Evolutionary conservation across 2,797 vertebrate species (phyloP).

Genomic region (Falco biarmicus): DNA sequence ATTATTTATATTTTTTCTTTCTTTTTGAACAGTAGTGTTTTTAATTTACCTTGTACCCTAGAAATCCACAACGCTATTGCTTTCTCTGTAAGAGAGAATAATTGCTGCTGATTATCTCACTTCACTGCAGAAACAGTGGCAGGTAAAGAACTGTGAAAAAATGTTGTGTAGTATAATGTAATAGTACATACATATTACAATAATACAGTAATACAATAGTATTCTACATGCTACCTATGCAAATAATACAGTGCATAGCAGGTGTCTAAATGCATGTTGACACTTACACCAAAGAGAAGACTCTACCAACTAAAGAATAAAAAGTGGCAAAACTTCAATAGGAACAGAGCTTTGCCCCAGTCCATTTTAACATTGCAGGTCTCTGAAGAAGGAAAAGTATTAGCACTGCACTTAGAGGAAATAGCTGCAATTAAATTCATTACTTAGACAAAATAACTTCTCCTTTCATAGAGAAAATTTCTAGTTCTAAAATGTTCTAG

Average conservation of each 20-base stretch:
- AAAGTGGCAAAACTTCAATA: background rate
- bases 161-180: background rate
- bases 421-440: constrained; percentile 30
- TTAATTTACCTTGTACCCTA: background rate
- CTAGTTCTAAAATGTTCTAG: background rate
- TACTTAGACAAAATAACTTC: background rate
- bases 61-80: background rate
- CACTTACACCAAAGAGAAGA: background rate
- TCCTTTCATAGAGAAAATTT: background rate
- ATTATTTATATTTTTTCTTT: background rate
- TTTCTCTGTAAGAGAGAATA: background rate
- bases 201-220: background rate
- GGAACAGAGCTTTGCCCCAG: background rate
- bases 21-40: background rate
- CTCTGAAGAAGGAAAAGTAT: background rate
- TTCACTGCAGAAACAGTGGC: background rate
- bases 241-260: background rate
- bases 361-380: background rate
- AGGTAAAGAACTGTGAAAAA: background rate
- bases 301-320: background rate
- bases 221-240: background rate
- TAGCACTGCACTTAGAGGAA: background rate
- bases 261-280: background rate
- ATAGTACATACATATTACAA: background rate
- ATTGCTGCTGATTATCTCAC: background rate